Percentiles rank a stretch among this genome's conserved stretches.
Conservation (phyloP, 2,797 vertebrate species). For the Huso huso region DNA sequence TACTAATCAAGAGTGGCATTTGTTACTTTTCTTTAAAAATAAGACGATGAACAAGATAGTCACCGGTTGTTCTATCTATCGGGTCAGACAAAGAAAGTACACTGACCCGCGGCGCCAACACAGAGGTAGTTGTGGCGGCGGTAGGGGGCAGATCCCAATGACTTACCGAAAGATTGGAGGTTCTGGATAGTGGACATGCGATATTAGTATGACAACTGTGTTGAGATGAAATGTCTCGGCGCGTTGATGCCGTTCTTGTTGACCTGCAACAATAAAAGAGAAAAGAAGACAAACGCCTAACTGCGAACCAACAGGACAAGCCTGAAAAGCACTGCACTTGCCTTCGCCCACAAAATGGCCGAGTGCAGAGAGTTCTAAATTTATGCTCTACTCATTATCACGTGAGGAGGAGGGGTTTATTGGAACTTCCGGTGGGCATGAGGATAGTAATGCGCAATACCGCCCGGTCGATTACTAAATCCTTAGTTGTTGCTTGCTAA, state of each 20-base stretch:
- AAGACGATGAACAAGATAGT: too few relatives aligned
- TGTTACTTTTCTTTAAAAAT: too few relatives aligned
- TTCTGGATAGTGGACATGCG: constrained; percentile 71
- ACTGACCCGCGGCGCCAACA: too few relatives aligned
- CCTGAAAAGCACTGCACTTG: constrained; percentile 7
- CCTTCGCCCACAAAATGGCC: constrained; percentile 50
- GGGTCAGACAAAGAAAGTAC: too few relatives aligned
- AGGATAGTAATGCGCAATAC: neutral
- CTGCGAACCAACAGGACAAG: neutral
- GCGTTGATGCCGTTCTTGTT: constrained; percentile 41
- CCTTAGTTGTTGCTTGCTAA: neutral
- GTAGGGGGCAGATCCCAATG: neutral
- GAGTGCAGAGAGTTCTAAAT: neutral
- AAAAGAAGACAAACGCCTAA: constrained; percentile 7
- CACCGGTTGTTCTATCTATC: too few relatives aligned
- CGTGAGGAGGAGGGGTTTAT: constrained; percentile 6
- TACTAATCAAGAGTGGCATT: too few relatives aligned
- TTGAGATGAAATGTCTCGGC: constrained; percentile 48
- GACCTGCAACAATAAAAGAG: constrained; percentile 28
- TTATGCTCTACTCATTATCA: constrained; percentile 8
- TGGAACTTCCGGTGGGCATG: neutral
- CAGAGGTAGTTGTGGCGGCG: neutral
- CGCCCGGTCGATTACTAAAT: neutral
- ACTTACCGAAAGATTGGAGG: constrained; percentile 61
- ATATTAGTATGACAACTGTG: constrained; percentile 59